Evolutionary conservation across 2,113 vertebrate genomes (phyloP).

Genomic region (Aleadryas rufinucha): DNA sequence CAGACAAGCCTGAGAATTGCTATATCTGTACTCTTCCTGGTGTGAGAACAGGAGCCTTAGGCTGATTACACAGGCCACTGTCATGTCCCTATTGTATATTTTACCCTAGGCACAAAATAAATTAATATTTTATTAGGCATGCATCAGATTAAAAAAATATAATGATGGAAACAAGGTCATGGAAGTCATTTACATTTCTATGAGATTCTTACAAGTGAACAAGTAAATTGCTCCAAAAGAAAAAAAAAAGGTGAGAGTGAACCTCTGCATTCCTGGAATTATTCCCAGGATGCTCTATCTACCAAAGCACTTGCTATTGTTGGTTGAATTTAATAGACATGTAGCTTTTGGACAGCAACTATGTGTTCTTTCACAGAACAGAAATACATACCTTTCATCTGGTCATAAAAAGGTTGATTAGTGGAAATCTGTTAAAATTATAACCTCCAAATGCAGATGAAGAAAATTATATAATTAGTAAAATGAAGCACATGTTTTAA

Average conservation of each 20-base stretch:
- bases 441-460: background rate
- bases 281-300: background rate
- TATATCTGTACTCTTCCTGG: background rate
- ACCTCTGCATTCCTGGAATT: background rate
- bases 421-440: background rate
- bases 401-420: background rate
- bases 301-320: background rate
- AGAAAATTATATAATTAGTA: background rate
- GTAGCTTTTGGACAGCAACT: background rate
- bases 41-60: background rate
- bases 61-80: background rate
- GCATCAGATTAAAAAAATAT: background rate
- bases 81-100: background rate
- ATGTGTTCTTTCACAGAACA: background rate
- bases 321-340: background rate
- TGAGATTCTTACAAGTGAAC: slow-evolving; percentile 33
- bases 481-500: background rate
- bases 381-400: background rate
- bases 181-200: background rate
- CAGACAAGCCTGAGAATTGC: background rate
- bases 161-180: background rate
- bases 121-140: background rate
- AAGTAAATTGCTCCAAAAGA: background rate
- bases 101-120: background rate
- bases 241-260: background rate